Base-by-base conservation (phyloP, 1,140 invertebrate species). In the Phocides pigmalion region DNA sequence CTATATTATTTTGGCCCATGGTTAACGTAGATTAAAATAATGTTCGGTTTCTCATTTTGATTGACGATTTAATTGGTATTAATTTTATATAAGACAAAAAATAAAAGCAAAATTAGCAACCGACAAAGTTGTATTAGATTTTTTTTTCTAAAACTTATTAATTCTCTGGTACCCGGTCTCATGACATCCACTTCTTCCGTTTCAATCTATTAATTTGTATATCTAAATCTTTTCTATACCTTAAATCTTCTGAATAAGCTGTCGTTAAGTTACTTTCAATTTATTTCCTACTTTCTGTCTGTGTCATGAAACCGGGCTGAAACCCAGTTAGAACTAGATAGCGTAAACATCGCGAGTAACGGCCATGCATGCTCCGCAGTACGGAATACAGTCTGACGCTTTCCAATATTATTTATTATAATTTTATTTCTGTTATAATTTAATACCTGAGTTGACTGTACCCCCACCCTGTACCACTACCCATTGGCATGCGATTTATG, bases 1-100 rank as follows among this genome's bases (percentile, higher is more conserved):
- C 87, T 89, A 87, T 81, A 79, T 87, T 85, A 77, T 82, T 88
- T 91, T 88, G 84, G 86, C 82, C 86, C 87, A 82, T 84, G 49
- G 76, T 82, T 84, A 89, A 84, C 81, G 81, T 89, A 91, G 87
- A 69, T 56, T 71, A 61, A 70, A 70, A 74, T 54, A 63, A 76
- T 81, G 84, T 81, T 76, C 85, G 82, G 71, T 87, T 74, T 76
- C 78, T 82, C 79, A 83, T 85, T 87, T 85, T 73, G 58, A 61
- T 44, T 32, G 1, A 28, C 12, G 3, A 15, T 51, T 44, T 17
- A 58, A 22, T n/a, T 14, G 20, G 37, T 25, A 11, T 39, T 3
- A 37, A 8, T 46, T 42, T 25, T 5, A 35, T 2, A 35, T 2
- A n/a, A n/a, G 9, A 35, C 32, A 35, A 1, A 35, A n/a, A n/a